phyloP scores from a whole-genome alignment of 2,797 vertebrate genomes.

The Karalla daura region DNA sequence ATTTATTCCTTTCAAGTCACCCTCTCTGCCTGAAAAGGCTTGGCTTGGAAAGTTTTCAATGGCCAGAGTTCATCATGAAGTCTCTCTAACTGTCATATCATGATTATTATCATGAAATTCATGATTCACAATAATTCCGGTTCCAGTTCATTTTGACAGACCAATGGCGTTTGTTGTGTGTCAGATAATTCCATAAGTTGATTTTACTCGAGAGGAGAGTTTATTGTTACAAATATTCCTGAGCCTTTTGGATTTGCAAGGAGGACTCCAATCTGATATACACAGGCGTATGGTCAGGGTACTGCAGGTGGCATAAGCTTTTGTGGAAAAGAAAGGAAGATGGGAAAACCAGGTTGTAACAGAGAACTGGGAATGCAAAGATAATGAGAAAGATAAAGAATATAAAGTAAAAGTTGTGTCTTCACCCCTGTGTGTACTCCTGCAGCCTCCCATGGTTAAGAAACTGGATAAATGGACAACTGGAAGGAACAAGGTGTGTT shows the following conservation, averaged over 20 bases:
- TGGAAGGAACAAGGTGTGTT: too few relatives aligned
- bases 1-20: too few relatives aligned
- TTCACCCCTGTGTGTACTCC: too few relatives aligned
- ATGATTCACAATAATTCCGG: too few relatives aligned
- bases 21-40: too few relatives aligned
- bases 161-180: neutral
- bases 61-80: too few relatives aligned
- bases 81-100: too few relatives aligned
- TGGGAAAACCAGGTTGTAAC: neutral
- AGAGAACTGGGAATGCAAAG: neutral
- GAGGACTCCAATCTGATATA: neutral
- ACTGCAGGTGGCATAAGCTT: neutral
- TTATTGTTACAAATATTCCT: neutral
- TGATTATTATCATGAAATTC: too few relatives aligned
- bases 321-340: conserved; percentile 9
- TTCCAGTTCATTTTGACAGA: neutral
- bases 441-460: too few relatives aligned
- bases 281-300: fast-evolving
- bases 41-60: too few relatives aligned
- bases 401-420: neutral
- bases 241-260: neutral
- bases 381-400: neutral
- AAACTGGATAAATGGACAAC: too few relatives aligned
- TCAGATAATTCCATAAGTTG: neutral
- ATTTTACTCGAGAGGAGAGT: conserved; percentile 1